These are phyloP conservation scores for Ophiothrix spiculata DNA, from an alignment of 35 echinoderm and acorn worm genomes.

Conservation along the genomic window DNA sequence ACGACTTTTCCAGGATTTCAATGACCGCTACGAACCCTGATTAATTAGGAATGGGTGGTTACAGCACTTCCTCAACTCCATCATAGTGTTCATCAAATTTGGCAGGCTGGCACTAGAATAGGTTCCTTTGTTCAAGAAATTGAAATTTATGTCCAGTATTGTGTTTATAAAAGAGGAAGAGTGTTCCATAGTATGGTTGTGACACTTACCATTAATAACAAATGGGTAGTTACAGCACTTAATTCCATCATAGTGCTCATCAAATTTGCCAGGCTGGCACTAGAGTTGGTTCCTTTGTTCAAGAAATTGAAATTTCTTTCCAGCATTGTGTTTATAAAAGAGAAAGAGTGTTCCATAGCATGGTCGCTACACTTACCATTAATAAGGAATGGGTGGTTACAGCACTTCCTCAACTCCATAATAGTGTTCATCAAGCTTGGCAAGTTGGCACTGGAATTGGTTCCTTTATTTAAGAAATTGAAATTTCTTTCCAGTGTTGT, in stretches of 20 bases:
- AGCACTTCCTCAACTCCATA: slow-evolving; percentile 98
- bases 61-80: slow-evolving; percentile 97
- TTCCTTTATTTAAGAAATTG: slow-evolving; percentile 85
- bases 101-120: slow-evolving; percentile 71
- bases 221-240: slow-evolving; percentile 66
- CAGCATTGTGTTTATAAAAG: too few species aligned
- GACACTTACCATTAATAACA: background rate
- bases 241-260: slow-evolving; percentile 99
- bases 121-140: slow-evolving; percentile 83
- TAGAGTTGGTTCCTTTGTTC: slow-evolving; percentile 72
- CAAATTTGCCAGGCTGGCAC: slow-evolving; percentile 79
- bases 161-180: too few species aligned
- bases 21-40: too few species aligned
- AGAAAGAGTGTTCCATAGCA: too few species aligned
- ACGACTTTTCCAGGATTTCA: too few species aligned
- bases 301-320: slow-evolving; percentile 96
- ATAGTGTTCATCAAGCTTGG: slow-evolving; percentile 99
- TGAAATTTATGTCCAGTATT: slow-evolving; percentile 93
- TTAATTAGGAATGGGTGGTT: too few species aligned
- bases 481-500: slow-evolving; percentile 98
- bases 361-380: background rate
- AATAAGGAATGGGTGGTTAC: slow-evolving; percentile 33
- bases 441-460: slow-evolving; percentile 63
- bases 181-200: too few species aligned
- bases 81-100: slow-evolving; percentile 99